Evolutionary conservation across 2,797 vertebrate genomes (phyloP).

Genomic region (Megaceryle alcyon): DNA sequence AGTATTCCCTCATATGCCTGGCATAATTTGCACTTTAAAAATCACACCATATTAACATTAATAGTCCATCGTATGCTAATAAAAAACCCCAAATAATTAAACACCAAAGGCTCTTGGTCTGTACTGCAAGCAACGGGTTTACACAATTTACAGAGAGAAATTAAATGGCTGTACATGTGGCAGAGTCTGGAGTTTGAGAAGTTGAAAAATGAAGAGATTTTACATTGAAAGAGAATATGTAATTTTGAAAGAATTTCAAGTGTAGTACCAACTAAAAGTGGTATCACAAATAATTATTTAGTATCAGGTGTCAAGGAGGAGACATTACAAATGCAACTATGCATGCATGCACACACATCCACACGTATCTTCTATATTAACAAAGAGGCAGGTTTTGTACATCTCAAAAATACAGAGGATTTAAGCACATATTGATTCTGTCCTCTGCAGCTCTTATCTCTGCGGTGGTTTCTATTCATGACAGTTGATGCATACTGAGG

Average conservation of each 20-base stretch:
- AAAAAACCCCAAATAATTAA: background rate
- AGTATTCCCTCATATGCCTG: background rate
- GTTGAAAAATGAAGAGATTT: background rate
- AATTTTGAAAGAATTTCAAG: background rate
- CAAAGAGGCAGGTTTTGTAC: background rate
- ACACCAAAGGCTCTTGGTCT: background rate
- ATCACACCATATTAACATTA: background rate
- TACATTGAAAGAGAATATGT: background rate
- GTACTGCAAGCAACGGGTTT: background rate
- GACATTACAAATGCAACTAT: background rate
- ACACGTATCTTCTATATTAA: background rate
- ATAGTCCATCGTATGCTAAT: background rate
- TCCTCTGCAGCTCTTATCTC: background rate
- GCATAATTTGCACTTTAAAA: conserved; percentile 9
- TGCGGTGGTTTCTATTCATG: background rate
- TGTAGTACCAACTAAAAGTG: background rate
- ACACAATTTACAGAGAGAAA: background rate
- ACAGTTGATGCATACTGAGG: background rate
- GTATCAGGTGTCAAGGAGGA: background rate
- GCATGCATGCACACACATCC: background rate
- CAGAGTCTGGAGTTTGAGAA: background rate
- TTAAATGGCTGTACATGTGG: background rate
- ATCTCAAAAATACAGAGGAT: background rate
- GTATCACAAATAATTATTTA: background rate
- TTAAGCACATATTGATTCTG: background rate